Conservation (phyloP, 2,797 vertebrate genomes). For the Holocentrus rufus region DNA sequence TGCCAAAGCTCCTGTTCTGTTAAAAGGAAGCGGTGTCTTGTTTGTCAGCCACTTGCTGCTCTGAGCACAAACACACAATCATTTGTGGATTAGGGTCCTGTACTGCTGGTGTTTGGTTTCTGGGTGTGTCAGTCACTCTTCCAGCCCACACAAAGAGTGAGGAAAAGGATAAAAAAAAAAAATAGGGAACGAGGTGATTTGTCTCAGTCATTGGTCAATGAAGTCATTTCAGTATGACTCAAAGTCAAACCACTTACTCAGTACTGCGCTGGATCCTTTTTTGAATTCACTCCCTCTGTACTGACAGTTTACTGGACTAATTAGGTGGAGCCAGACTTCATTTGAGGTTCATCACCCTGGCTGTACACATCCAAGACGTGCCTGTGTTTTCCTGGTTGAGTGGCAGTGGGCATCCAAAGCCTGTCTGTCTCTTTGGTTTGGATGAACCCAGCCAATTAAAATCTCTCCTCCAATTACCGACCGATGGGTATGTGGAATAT, state of each 20-base stretch:
- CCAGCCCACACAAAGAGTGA: constrained; percentile 57
- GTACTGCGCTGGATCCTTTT: background rate
- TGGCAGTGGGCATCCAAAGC: constrained; percentile 10
- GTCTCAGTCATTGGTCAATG: constrained; percentile 16
- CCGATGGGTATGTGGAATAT: constrained; percentile 51
- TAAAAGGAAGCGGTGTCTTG: constrained; percentile 53
- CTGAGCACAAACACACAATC: constrained; percentile 53
- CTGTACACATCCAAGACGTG: background rate
- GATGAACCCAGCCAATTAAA: constrained; percentile 55
- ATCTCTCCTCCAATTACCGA: constrained; percentile 55
- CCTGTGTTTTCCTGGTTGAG: constrained; percentile 14
- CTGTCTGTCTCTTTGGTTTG: constrained; percentile 28
- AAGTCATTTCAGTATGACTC: background rate
- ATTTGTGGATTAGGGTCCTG: constrained; percentile 62
- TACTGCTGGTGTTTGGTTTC: constrained; percentile 69
- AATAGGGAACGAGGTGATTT: constrained; percentile 18
- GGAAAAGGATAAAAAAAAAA: constrained; percentile 4
- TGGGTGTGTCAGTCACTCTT: constrained; percentile 69
- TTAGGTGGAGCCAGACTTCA: constrained; percentile 17
- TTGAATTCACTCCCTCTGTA: background rate
- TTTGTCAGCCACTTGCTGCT: constrained; percentile 37
- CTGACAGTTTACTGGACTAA: constrained; percentile 19
- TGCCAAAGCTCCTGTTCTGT: constrained; percentile 32
- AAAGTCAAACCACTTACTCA: background rate
- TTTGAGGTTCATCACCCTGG: constrained; percentile 13